Percentiles rank a stretch among this genome's conserved stretches.
These are phyloP conservation scores for Salvelinus sp. DNA, from an alignment of 2,113 vertebrate species.

Conservation along the genomic window DNA sequence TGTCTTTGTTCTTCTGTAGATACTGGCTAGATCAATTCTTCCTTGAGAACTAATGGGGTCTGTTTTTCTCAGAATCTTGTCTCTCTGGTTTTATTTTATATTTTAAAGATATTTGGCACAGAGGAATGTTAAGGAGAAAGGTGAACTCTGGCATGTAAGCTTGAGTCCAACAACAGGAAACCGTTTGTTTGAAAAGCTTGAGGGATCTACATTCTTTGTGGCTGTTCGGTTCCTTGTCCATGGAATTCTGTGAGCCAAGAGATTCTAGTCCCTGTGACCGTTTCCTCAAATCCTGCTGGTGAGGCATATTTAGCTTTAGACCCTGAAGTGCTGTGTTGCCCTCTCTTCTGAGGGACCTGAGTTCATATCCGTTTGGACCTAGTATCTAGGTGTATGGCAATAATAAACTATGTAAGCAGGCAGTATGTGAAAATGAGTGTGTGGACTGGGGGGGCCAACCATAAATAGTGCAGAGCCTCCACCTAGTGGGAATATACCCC, in stretches of 20 bases:
- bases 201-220: slow-evolving; percentile 15
- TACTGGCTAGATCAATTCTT: too few species aligned
- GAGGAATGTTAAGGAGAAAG: slow-evolving; percentile 2
- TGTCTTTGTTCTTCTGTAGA: too few species aligned
- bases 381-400: too few species aligned
- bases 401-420: too few species aligned
- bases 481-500: too few species aligned
- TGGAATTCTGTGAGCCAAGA: background rate
- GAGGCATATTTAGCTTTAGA: background rate
- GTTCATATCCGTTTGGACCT: too few species aligned
- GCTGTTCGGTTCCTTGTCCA: background rate
- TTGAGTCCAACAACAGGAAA: slow-evolving; percentile 15
- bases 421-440: too few species aligned
- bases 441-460: too few species aligned
- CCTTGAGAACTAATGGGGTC: too few species aligned
- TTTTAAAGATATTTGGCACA: slow-evolving; percentile 6
- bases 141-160: background rate
- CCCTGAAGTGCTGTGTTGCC: background rate
- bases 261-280: background rate
- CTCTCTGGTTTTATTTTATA: background rate
- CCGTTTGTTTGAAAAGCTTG: slow-evolving; percentile 24
- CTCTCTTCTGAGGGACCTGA: too few species aligned
- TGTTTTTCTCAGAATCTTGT: slow-evolving; percentile 4
- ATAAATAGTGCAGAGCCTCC: too few species aligned
- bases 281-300: background rate